Conservation (phyloP, 2,888 invertebrate genomes). For the Meghimatium bilineatum region DNA sequence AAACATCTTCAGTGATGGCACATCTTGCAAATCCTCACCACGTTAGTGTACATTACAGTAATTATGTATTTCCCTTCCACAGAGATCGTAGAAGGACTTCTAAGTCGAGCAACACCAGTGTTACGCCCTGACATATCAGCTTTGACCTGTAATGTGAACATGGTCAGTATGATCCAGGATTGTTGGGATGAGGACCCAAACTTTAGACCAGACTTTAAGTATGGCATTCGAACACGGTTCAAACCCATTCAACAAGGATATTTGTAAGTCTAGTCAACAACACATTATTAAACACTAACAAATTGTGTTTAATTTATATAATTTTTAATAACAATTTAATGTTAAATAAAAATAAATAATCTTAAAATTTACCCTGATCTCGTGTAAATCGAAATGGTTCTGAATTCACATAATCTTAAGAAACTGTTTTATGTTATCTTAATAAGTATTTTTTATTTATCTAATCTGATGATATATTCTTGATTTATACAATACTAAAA, state of each 20-base stretch:
- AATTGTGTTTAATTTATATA: no score
- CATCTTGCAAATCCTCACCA: neutral
- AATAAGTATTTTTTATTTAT: no score
- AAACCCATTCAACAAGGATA: slow-evolving; percentile 84
- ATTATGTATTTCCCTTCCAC: slow-evolving; percentile 45
- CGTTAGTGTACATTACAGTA: neutral
- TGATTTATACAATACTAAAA: no score
- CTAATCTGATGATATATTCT: no score
- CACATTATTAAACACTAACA: no score
- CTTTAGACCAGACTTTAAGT: slow-evolving; percentile 75
- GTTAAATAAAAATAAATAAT: no score
- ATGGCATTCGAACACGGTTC: slow-evolving; percentile 71
- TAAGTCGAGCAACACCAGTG: neutral
- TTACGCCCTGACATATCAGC: slow-evolving; percentile 47
- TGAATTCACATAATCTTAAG: no score
- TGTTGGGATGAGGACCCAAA: slow-evolving; percentile 77
- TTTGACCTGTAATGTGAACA: slow-evolving; percentile 43
- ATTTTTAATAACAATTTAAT: no score
- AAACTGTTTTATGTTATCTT: no score
- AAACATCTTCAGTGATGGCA: no score
- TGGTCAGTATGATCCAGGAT: slow-evolving; percentile 49
- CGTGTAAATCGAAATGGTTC: no score
- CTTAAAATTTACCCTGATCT: no score
- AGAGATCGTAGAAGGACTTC: slow-evolving; percentile 44
- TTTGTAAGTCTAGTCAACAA: slow-evolving; percentile 80